Evolutionary conservation across 1,140 invertebrate genomes (phyloP).

Genomic region (Episyrphus balteatus): DNA sequence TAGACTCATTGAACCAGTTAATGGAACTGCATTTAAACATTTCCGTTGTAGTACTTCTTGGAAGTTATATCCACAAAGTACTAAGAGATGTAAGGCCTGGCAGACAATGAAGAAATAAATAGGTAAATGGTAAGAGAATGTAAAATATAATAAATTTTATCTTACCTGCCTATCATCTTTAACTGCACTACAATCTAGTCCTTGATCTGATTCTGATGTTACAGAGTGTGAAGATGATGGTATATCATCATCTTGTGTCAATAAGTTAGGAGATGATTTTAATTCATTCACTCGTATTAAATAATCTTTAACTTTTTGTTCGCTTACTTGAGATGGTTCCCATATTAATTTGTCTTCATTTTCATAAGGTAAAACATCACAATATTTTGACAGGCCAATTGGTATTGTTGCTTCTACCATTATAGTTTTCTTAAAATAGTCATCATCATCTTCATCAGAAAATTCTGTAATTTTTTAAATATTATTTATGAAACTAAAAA

Average conservation of each 20-base stretch:
- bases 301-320: conserved; percentile 70
- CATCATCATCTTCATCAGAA: conserved; percentile 63
- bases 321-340: conserved; percentile 69
- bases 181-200: conserved; percentile 50
- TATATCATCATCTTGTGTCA: conserved; percentile 33
- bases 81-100: conserved; percentile 69
- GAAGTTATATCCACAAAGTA: conserved; percentile 89
- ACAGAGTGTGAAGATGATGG: conserved; percentile 53
- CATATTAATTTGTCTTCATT: conserved; percentile 93
- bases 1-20: conserved; percentile 64
- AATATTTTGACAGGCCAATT: conserved; percentile 80
- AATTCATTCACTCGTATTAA: conserved; percentile 42
- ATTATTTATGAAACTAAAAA: too few relatives aligned
- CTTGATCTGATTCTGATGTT: too few relatives aligned
- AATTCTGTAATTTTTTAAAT: too few relatives aligned
- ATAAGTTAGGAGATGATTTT: background rate
- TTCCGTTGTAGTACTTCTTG: conserved; percentile 82
- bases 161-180: conserved; percentile 78
- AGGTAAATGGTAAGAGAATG: background rate
- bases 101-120: background rate
- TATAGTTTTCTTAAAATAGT: conserved; percentile 54
- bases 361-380: conserved; percentile 87
- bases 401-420: conserved; percentile 95
- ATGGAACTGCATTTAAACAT: conserved; percentile 63
- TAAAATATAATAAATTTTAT: background rate